Base-by-base conservation (phyloP, 2,113 vertebrate species). In the Catharus bicknelli region DNA sequence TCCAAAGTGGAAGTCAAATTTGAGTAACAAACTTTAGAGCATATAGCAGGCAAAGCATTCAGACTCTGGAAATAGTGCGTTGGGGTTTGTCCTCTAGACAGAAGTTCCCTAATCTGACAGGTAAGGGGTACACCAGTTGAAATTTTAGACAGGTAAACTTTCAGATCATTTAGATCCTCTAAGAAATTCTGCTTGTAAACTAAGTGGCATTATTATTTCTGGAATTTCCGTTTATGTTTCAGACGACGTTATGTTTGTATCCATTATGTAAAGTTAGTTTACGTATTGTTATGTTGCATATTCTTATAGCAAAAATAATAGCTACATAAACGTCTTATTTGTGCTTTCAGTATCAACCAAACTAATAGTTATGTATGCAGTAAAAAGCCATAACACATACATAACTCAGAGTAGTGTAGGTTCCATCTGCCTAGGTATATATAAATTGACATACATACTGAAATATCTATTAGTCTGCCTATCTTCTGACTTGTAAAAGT, bases 261-360 rank as follows among this genome's bases (percentile, higher is more conserved):
- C 58, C 34, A 5, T 94, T 94, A 82, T 63, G 89, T 87, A 76
- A 87, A 32, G 7, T 69, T 82, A 84, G 34, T 89, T 94, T 85
- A 59, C 25, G 9, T 74, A 12, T 32, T 58, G 68, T 72, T 75
- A 82, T 72, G 68, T 64, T 3, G 7, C 3, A 6, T 82, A 84
- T 91, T 88, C 34, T 58, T 79, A 69, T 13, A 74, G 42, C 1
- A 3, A 51, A 82, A 94, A 55, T 81, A 92, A 76, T 88, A 67
- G 25, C 51, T 86, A 34, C 67, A 34, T 66, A 72, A 90, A 47
- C 72, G 47, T 53, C 53, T 75, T 81, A 48, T 20, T 74, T 91
- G 17, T 61, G 68, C 23, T 90, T 84, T 55, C 10, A 45, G 10
- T 78, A 83, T 90, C 43, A 82, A 54, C 53, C 38, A 78, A 64